Conservation (phyloP, 2,113 vertebrate species). For the Geothlypis trichas region DNA sequence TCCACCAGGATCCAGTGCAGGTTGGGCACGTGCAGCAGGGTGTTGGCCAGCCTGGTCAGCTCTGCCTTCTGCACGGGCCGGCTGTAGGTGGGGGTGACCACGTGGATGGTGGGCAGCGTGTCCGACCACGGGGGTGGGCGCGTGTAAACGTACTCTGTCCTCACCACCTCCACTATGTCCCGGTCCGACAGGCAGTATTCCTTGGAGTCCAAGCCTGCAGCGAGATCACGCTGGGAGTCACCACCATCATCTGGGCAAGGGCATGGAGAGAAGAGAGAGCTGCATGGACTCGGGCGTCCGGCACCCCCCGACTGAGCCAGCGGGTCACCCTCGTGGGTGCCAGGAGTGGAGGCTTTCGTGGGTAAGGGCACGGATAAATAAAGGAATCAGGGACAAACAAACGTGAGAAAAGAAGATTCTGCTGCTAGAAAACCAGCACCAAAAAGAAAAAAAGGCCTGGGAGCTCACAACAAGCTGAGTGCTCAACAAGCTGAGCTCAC, state of each 20-base stretch:
- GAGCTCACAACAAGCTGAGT: not conserved
- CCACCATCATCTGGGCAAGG: conserved; percentile 85
- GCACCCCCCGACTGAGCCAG: conserved; percentile 69
- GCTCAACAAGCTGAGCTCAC: too few relatives aligned
- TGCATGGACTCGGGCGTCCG: conserved; percentile 1
- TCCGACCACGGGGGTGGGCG: conserved; percentile 95
- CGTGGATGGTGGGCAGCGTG: conserved; percentile 94
- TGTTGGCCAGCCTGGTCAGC: conserved; percentile 93
- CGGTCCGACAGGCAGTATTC: conserved; percentile 96
- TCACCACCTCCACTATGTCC: conserved; percentile 98
- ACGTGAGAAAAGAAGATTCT: not conserved
- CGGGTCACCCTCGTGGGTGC: not conserved
- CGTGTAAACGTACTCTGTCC: conserved; percentile 97
- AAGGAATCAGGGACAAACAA: not conserved
- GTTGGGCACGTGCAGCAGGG: conserved; percentile 94
- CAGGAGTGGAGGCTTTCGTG: not conserved
- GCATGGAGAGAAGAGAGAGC: conserved; percentile 68
- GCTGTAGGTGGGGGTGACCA: conserved; percentile 97
- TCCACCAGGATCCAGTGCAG: conserved; percentile 99
- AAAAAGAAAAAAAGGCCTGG: not conserved
- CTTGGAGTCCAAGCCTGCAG: conserved; percentile 87
- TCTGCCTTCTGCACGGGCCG: conserved; percentile 97
- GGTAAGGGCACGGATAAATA: not conserved
- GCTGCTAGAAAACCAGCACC: not conserved
- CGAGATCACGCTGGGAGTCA: conserved; percentile 81